These are phyloP conservation scores for Tragulus kanchil DNA, from an alignment of 2,113 vertebrate species.

Conservation along the genomic window DNA sequence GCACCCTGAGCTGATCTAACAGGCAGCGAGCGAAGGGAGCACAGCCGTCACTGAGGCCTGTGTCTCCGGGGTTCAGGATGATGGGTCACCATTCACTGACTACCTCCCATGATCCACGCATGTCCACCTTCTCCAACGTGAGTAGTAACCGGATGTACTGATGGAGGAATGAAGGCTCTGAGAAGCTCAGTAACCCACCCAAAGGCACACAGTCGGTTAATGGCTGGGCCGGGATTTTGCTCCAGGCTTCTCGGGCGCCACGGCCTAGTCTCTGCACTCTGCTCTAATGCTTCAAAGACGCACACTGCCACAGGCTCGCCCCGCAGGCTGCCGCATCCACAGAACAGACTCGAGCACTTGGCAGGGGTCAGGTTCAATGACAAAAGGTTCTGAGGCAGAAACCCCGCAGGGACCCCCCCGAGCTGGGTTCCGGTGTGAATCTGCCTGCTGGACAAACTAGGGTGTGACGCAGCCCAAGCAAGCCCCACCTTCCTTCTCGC, in stretches of 20 bases:
- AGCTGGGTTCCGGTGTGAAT: neutral
- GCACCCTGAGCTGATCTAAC: neutral
- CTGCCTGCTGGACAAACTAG: neutral
- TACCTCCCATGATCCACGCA: neutral
- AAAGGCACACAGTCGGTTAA: neutral
- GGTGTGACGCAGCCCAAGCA: neutral
- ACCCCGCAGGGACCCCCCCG: neutral
- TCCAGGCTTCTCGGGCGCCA: neutral
- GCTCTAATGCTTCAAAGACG: neutral
- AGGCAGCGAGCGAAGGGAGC: neutral
- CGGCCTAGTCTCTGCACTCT: neutral
- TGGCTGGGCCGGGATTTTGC: slow-evolving; percentile 2
- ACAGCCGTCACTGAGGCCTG: neutral
- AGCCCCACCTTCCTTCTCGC: neutral
- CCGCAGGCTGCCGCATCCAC: neutral
- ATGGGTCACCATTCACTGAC: neutral
- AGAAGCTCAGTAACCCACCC: neutral
- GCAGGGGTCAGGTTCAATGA: neutral
- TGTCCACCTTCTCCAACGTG: neutral
- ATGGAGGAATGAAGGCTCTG: neutral
- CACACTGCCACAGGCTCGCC: neutral
- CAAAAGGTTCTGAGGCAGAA: slow-evolving; percentile 37
- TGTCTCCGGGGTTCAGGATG: neutral
- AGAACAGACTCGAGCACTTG: neutral
- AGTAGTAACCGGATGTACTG: neutral